Evolutionary conservation across 2,888 invertebrate species (phyloP), one percentile per base, ranked within the genome.

Genomic region (Drosophila tripunctata): DNA sequence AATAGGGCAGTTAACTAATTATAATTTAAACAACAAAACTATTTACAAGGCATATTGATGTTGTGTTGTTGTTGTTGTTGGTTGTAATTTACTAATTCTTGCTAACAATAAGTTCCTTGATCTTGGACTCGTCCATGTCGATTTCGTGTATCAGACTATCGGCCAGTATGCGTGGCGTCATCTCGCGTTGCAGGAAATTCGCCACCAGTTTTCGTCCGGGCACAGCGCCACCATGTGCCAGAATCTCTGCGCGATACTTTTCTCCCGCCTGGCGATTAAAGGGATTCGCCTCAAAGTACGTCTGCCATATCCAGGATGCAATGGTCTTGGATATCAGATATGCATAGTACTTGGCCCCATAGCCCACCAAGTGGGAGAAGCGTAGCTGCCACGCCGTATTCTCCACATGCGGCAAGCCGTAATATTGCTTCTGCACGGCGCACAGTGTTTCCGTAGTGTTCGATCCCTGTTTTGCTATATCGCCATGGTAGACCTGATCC

Each of bases 331-430:
- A 99, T 88, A 99, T 96, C 69, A 99, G 92, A 92, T 99, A 99
- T 0, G 99, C 96, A 91, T 99, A 99, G 92, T 99, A 99, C 91
- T 98, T 99, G 0, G 99, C 99, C 33, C 99, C 99, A 91, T 99
- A 99, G 1, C 99, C 98, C 3, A 99, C 96, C 54, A 99, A 92
- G 92, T 99, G 99, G 67, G 97, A 96, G 92, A 99, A 99, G 61
- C 99, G 93, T 82, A 97, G 93, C 88, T 99, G 98, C 98, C 98
- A 99, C 1, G 98, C 97, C 94, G 99, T 98, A 87, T 97, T 94
- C 57, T 94, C 93, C 0, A 98, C 96, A 89, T 97, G 96, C 0
- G 97, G 96, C 48, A 99, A 91, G 10, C 95, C 94, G 85, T 97
- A 98, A 91, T 97, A 98, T 78, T 95, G 93, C 27, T 93, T 93